Base-by-base conservation (phyloP, 2,797 vertebrate genomes). In the Poeciliopsis gracilis region DNA sequence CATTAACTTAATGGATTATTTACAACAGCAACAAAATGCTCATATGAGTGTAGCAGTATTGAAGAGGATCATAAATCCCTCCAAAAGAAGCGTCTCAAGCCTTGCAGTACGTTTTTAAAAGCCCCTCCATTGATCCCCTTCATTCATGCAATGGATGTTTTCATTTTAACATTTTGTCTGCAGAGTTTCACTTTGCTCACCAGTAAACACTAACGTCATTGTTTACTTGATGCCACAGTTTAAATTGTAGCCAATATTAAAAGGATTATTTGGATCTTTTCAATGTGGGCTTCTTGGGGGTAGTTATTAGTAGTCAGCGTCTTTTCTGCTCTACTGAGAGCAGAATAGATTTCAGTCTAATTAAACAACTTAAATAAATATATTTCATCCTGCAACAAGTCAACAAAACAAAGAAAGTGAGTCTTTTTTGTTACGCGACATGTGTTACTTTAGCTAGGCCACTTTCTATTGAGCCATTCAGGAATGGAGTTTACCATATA, bases 1-100 rank as follows among this genome's bases (percentile, higher is more conserved):
- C 81, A 91, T 92, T 91, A 87, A 61, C 80, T 77, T 88, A 90
- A 92, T 92, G 81, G 77, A 9, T 85, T 70, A 89, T 91, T 91
- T 89, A 92, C 80, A 84, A 73, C 78, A 75, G 36, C 75, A 45
- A 49, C 84, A 81, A 88, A 88, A 78, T 76, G 83, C 38, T 79
- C 82, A 82, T 77, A 76, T 77, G 81, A 86, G 72, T 82, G 51
- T 18, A 61, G 76, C 80, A 72, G 87, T 77, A 86, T 75, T 83
- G 77, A 91, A 83, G 53, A 84, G 84, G 49, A 13, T 61, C 30
- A 43, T 89, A 81, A 91, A 92, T 85, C 79, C 47, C 74, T 67
- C 81, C 73, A 75, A 57, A 72, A 77, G 36, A 57, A 72, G 77
- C 73, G 13, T 86, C 73, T 74, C 25, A n/a, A 79, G 86, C 76